Evolutionary conservation across 2,113 vertebrate species (phyloP).

Genomic region (Polyodon spathula): DNA sequence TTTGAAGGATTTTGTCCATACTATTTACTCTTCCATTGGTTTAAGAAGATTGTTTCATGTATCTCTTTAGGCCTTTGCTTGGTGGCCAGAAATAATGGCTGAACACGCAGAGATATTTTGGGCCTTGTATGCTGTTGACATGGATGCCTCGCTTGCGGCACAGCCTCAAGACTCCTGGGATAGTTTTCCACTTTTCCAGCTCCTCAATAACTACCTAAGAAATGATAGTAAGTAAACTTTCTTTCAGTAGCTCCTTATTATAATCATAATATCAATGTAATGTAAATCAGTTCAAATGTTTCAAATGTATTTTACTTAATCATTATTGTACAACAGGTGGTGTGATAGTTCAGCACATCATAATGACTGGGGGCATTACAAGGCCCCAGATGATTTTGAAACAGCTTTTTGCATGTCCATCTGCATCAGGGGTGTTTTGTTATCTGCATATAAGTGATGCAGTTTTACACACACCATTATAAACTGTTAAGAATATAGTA

Average conservation of each 20-base stretch:
- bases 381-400: too few species aligned
- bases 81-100: constrained; percentile 85
- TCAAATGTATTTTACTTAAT: too few species aligned
- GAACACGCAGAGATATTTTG: constrained; percentile 90
- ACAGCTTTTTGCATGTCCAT: too few species aligned
- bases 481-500: too few species aligned
- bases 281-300: too few species aligned
- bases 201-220: constrained; percentile 86
- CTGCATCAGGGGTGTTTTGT: too few species aligned
- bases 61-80: constrained; percentile 74
- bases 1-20: too few species aligned
- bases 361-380: too few species aligned
- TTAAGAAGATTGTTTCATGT: not conserved
- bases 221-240: constrained; percentile 69
- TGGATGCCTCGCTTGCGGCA: constrained; percentile 74
- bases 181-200: constrained; percentile 91
- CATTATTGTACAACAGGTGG: too few species aligned
- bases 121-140: constrained; percentile 80
- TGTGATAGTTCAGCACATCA: too few species aligned
- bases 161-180: constrained; percentile 88
- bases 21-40: not conserved
- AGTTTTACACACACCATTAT: too few species aligned
- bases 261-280: constrained; percentile 1
- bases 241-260: constrained; percentile 3
- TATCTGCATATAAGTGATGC: too few species aligned